Evolutionary conservation across 2,888 invertebrate species (phyloP).

Genomic region (Tenthredo distinguenda): DNA sequence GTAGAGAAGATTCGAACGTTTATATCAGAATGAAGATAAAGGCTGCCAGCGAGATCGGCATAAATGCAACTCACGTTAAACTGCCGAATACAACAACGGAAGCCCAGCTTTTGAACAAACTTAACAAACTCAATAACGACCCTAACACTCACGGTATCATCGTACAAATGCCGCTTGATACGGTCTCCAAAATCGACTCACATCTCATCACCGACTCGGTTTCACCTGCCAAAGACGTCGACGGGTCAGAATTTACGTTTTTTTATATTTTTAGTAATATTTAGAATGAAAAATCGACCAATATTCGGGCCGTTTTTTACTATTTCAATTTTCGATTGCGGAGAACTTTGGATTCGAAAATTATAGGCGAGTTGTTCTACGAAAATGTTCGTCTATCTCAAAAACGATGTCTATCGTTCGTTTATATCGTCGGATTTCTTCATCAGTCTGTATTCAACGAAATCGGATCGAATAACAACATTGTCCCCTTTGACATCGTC

Average conservation of each 20-base stretch:
- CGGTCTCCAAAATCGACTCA: slow-evolving; percentile 89
- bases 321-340: not conserved
- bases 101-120: slow-evolving; percentile 85
- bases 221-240: slow-evolving; percentile 94
- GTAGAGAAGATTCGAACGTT: slow-evolving; percentile 97
- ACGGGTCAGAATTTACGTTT: slow-evolving; percentile 84
- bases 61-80: slow-evolving; percentile 88
- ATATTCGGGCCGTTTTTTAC: not conserved
- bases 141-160: slow-evolving; percentile 95
- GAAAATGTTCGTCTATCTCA: no score
- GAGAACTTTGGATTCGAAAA: not conserved
- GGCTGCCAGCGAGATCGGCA: slow-evolving; percentile 95
- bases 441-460: not conserved
- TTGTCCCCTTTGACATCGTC: no score
- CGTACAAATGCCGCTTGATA: slow-evolving; percentile 97
- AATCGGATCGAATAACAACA: no score
- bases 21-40: slow-evolving; percentile 98
- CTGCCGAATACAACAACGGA: slow-evolving; percentile 91
- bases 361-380: not conserved
- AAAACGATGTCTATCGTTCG: not conserved
- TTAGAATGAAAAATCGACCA: not conserved
- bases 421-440: not conserved
- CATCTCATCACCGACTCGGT: slow-evolving; percentile 94
- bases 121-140: slow-evolving; percentile 90
- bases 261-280: slow-evolving; percentile 41